Evolutionary conservation across 2,113 vertebrate genomes (phyloP), one percentile per base, ranked within the genome.

Genomic region (Pachypanchax playfairii): DNA sequence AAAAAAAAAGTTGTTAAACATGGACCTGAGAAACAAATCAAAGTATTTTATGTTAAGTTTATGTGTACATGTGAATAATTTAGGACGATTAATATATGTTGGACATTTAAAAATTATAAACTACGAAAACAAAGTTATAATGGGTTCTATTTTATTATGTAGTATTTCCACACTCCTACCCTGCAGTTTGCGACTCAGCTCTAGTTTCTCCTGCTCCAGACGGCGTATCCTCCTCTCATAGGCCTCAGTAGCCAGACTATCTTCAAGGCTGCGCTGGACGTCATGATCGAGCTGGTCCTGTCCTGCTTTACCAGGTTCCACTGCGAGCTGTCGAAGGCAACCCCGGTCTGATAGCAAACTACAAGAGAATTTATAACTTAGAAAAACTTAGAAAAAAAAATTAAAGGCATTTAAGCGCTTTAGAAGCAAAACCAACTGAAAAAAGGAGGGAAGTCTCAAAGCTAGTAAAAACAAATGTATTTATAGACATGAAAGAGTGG

Each of bases 161-260:
- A 24, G 13, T 14, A 17, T 52, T 10, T 61, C 1, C 4, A 25
- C 10, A 25, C 15, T 43, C 54, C 64, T 88, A 99, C 97, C 97
- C 91, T 98, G 96, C 59, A 99, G 91, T 74, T 99, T 98, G 81
- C 96, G 94, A 84, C 92, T 94, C 43, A 98, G 94, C 87, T 99
- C 97, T 55, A 94, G 79, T 70, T 98, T 99, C 77, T 98, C 96
- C 79, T 98, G 96, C 70, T 99, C 97, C 51, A 99, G 90, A 5
- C 96, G 94, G 20, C 94, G 93, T 81, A 98, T 96, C 84, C 97
- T 93, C 68, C 97, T 93, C 83, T 99, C 97, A 33, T 98, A 99
- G 48, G 96, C 97, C 85, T 99, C 97, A 0, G 95, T 93, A 20
- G 96, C 96, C 84, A 99, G 90, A 79, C 93, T 98, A 64, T 98